Conservation (phyloP, 2,797 vertebrate species). For the Mionectes olivaceus region DNA sequence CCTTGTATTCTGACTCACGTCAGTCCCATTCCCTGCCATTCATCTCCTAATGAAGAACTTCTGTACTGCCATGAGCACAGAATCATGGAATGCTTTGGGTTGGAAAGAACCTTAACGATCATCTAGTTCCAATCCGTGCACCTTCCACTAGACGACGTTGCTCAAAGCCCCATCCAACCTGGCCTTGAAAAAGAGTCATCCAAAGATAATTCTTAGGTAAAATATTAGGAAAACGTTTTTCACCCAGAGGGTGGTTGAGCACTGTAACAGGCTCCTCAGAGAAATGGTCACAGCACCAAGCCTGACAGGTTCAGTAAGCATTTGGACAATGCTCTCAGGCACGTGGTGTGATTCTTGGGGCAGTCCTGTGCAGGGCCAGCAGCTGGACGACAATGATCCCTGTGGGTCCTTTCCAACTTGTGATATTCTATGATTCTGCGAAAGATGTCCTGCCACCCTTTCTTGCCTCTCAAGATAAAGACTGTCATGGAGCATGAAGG, state of each 20-base stretch:
- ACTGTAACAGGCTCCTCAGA: background rate
- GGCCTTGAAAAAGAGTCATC: background rate
- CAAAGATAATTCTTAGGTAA: background rate
- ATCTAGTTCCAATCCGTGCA: accelerated
- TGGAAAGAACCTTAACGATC: background rate
- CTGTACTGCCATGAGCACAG: background rate
- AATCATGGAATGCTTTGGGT: background rate
- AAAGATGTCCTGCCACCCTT: background rate
- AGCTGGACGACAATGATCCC: background rate
- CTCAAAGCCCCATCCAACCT: background rate
- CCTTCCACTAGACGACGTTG: background rate
- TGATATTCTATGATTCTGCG: background rate
- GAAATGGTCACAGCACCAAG: background rate
- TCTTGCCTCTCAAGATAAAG: background rate
- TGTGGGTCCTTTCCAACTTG: background rate
- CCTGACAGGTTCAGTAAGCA: background rate
- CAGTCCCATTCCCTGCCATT: background rate
- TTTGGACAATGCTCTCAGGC: background rate
- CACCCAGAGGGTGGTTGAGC: background rate
- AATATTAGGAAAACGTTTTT: background rate
- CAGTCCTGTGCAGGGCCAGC: background rate
- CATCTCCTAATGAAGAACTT: background rate
- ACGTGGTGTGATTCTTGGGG: background rate
- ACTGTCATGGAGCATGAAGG: background rate
- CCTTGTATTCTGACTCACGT: background rate